Conservation (phyloP, 1,140 invertebrate species). For the Centruroides vittatus region DNA sequence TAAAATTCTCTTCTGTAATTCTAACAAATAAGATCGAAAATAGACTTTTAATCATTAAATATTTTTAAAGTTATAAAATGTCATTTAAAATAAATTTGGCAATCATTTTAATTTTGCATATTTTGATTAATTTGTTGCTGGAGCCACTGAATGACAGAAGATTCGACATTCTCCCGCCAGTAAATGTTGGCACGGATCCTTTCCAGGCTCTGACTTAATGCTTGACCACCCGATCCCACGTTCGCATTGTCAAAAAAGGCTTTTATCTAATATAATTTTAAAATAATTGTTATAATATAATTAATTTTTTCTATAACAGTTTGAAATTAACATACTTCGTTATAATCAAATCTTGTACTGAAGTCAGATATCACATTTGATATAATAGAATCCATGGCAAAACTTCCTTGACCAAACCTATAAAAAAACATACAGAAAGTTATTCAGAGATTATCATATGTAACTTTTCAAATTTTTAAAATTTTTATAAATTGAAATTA, state of each 20-base stretch:
- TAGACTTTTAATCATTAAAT: too few relatives aligned
- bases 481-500: slow-evolving; percentile 11
- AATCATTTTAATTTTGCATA: too few relatives aligned
- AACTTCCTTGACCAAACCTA: slow-evolving; percentile 48
- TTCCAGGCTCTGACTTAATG: slow-evolving; percentile 56
- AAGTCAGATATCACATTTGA: slow-evolving; percentile 51
- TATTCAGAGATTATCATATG: too few relatives aligned
- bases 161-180: slow-evolving; percentile 52
- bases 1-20: too few relatives aligned
- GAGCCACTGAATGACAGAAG: slow-evolving; percentile 43
- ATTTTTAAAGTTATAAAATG: too few relatives aligned
- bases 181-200: slow-evolving; percentile 62
- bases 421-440: too few relatives aligned
- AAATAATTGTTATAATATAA: too few relatives aligned
- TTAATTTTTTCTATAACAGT: too few relatives aligned
- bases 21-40: too few relatives aligned
- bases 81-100: too few relatives aligned
- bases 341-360: slow-evolving; percentile 53
- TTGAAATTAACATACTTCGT: slow-evolving; percentile 38
- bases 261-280: slow-evolving; percentile 36
- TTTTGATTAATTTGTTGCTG: slow-evolving; percentile 13
- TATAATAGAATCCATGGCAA: slow-evolving; percentile 51
- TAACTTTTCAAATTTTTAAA: too few relatives aligned
- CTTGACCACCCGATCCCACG: slow-evolving; percentile 47
- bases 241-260: slow-evolving; percentile 49